Evolutionary conservation across 2,797 vertebrate species (phyloP).

Genomic region (Molossus alvarezi): DNA sequence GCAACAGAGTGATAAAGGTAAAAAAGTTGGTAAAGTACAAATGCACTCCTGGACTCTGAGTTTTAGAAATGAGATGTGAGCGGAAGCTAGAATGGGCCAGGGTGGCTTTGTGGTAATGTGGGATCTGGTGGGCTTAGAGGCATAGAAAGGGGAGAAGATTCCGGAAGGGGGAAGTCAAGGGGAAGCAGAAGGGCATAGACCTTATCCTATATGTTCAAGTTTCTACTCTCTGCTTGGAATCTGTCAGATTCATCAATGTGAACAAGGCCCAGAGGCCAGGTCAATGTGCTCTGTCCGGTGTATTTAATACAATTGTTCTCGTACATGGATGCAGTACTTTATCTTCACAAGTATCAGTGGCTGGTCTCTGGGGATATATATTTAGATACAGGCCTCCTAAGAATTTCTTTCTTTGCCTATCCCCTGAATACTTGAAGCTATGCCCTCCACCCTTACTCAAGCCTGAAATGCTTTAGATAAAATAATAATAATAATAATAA

Average conservation of each 20-base stretch:
- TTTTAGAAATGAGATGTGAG: not conserved
- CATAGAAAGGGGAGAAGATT: not conserved
- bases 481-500: not conserved
- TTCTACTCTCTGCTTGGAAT: not conserved
- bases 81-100: not conserved
- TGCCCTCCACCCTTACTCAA: not conserved
- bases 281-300: not conserved
- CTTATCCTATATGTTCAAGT: not conserved
- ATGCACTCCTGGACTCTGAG: not conserved
- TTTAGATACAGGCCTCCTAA: constrained; percentile 12
- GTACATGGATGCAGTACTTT: constrained; percentile 7
- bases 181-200: not conserved
- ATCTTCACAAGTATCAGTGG: not conserved
- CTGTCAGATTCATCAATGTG: constrained; percentile 15
- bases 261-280: not conserved
- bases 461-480: not conserved
- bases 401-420: not conserved
- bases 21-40: not conserved
- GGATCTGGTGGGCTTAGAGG: not conserved
- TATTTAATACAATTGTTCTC: constrained; percentile 43
- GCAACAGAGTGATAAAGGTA: not conserved
- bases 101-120: not conserved
- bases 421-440: not conserved
- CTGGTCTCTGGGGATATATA: not conserved
- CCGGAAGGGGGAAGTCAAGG: not conserved